phyloP scores from a whole-genome alignment of 2,797 vertebrate species.

The Pantherophis alleghaniensis region DNA sequence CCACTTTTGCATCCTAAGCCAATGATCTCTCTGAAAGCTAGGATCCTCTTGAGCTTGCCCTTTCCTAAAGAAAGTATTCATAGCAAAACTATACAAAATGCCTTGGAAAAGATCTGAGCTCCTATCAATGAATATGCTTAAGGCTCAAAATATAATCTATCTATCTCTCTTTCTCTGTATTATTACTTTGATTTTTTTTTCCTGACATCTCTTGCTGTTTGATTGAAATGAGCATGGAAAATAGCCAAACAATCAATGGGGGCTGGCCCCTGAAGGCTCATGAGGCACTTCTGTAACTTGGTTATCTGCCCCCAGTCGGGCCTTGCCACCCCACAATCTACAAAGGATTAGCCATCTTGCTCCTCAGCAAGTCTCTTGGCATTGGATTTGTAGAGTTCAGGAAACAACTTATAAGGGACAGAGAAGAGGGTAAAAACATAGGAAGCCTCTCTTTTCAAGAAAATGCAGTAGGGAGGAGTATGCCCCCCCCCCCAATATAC shows the following conservation, averaged over 20 bases:
- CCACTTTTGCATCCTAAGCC: slow-evolving; percentile 53
- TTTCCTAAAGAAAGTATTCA: slow-evolving; percentile 52
- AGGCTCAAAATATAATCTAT: slow-evolving; percentile 54
- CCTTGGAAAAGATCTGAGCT: slow-evolving; percentile 51
- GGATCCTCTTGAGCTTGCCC: slow-evolving; percentile 41
- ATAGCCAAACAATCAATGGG: background rate
- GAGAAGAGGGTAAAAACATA: background rate
- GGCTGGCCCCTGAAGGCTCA: background rate
- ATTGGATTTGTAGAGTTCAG: background rate
- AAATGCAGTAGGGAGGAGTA: background rate
- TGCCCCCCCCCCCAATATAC: background rate
- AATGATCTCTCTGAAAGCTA: slow-evolving; percentile 10
- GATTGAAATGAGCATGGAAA: slow-evolving; percentile 39
- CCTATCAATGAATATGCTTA: slow-evolving; percentile 54
- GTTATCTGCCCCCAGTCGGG: background rate
- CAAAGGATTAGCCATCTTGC: background rate
- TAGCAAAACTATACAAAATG: slow-evolving; percentile 61
- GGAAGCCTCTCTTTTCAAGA: background rate
- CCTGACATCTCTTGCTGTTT: background rate
- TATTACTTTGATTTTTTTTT: slow-evolving; percentile 13
- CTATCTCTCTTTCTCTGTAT: background rate
- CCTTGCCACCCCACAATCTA: background rate
- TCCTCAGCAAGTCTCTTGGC: background rate
- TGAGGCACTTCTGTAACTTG: background rate
- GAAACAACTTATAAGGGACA: background rate